Conservation (phyloP, 2,113 vertebrate species). For the Sander lucioperca region DNA sequence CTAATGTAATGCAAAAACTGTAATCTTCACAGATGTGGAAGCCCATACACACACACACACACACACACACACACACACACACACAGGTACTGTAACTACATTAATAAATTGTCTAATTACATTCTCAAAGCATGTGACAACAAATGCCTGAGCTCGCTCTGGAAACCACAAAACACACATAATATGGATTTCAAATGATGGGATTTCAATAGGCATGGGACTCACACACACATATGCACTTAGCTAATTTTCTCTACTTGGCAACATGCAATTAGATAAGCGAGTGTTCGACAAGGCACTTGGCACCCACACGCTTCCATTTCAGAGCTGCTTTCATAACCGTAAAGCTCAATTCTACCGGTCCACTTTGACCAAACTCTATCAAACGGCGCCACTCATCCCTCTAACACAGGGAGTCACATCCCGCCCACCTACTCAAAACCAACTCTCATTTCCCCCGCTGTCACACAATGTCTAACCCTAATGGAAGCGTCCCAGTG, state of each 20-base stretch:
- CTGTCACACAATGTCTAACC: conserved; percentile 32
- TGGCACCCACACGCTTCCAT: conserved; percentile 76
- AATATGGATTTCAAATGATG: conserved; percentile 56
- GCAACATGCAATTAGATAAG: conserved; percentile 74
- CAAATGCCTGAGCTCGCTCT: neutral
- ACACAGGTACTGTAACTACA: conserved; percentile 14
- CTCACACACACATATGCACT: neutral
- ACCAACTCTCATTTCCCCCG: conserved; percentile 33
- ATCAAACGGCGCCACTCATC: conserved; percentile 47
- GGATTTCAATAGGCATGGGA: conserved; percentile 45
- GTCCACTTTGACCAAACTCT: conserved; percentile 63
- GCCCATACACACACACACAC: neutral
- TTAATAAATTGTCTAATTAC: conserved; percentile 52
- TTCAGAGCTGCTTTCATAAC: conserved; percentile 72
- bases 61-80: neutral
- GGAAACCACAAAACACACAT: conserved; percentile 56
- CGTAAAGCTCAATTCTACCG: conserved; percentile 36
- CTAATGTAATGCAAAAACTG: too few relatives aligned
- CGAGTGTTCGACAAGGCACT: conserved; percentile 64
- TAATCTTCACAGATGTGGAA: too few relatives aligned
- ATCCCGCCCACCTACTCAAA: conserved; percentile 47
- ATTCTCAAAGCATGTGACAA: conserved; percentile 29
- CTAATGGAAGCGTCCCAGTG: conserved; percentile 47
- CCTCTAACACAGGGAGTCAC: conserved; percentile 49
- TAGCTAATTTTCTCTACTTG: conserved; percentile 53